Evolutionary conservation across 2,113 vertebrate genomes (phyloP).

Genomic region (Amazona guildingii): DNA sequence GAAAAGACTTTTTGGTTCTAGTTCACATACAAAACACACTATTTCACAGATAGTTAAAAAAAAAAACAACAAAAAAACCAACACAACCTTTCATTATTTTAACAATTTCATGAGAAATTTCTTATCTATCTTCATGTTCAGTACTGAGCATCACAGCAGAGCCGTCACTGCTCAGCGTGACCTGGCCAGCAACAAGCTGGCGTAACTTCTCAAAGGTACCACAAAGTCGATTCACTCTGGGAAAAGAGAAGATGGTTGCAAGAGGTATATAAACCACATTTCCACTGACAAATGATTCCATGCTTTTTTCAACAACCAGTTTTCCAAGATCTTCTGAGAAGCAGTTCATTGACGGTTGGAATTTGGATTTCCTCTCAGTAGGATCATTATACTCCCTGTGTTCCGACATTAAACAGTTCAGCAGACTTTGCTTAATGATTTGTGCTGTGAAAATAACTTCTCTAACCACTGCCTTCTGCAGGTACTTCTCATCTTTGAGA

Average conservation of each 20-base stretch:
- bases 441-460: constrained; percentile 81
- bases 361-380: neutral
- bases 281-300: constrained; percentile 56
- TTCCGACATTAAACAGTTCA: neutral
- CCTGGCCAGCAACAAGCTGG: constrained; percentile 67
- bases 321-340: constrained; percentile 8
- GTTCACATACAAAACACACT: neutral
- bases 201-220: constrained; percentile 72
- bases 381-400: neutral
- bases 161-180: constrained; percentile 76
- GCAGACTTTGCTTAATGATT: constrained; percentile 68
- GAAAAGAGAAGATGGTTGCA: constrained; percentile 75
- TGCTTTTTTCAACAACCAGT: neutral
- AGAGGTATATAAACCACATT: constrained; percentile 81
- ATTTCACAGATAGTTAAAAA: neutral
- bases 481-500: constrained; percentile 84
- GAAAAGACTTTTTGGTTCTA: neutral
- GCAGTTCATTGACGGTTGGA: neutral
- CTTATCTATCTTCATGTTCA: neutral
- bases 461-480: constrained; percentile 75
- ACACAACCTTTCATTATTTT: neutral
- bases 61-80: neutral
- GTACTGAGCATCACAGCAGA: constrained; percentile 70
- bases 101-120: neutral
- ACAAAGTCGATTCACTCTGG: constrained; percentile 79